Percentiles rank a stretch among this genome's conserved stretches.
Conservation (phyloP, 2,113 vertebrate species). For the Bubalus kerabau region DNA sequence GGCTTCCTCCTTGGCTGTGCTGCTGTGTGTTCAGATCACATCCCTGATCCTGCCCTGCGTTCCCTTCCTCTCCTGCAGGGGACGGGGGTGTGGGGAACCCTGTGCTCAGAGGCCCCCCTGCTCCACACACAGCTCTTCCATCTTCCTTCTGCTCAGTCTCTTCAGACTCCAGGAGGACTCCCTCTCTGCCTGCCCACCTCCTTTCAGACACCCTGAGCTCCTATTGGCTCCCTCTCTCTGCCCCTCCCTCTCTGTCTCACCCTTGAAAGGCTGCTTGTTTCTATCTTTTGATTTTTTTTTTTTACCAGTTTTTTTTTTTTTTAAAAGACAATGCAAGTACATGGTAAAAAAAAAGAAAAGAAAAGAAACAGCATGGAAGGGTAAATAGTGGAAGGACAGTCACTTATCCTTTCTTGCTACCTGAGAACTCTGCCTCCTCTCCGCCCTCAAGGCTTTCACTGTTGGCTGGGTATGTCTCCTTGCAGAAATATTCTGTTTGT, state of each 20-base stretch:
- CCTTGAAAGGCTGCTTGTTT: neutral
- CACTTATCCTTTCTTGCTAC: neutral
- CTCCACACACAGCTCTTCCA: neutral
- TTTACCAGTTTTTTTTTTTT: neutral
- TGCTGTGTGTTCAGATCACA: neutral
- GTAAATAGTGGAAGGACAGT: neutral
- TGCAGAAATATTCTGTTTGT: accelerated
- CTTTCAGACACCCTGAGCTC: neutral
- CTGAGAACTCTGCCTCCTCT: neutral
- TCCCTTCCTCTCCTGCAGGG: neutral
- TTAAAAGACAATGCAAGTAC: no score
- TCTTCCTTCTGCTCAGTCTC: neutral
- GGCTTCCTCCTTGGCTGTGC: neutral
- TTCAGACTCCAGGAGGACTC: neutral
- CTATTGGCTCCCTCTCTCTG: neutral
- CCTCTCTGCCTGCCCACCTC: neutral
- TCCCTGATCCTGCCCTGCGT: accelerated
- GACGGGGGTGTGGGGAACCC: neutral
- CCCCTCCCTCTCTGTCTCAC: neutral
- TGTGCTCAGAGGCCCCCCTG: neutral
- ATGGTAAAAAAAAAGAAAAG: no score
- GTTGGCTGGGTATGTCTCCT: neutral
- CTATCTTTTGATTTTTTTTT: neutral
- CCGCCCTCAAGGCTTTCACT: neutral
- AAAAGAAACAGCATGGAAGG: neutral